Evolutionary conservation across 1,140 invertebrate genomes (phyloP).

Genomic region (Penaeus indicus): DNA sequence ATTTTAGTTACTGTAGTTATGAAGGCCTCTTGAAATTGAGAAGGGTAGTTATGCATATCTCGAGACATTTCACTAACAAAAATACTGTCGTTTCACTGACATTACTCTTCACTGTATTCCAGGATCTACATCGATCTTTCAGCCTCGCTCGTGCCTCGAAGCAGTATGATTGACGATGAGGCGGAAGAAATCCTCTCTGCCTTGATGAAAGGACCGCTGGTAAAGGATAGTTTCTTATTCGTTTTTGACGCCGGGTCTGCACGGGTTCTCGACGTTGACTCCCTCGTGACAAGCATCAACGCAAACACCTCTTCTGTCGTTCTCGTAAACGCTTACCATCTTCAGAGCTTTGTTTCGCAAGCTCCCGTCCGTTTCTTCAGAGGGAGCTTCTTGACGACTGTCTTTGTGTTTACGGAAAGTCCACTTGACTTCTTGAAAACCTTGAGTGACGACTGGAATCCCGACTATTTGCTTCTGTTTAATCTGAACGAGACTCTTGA

Average conservation of each 20-base stretch:
- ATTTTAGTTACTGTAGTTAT: no score
- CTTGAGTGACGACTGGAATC: conserved; percentile 39
- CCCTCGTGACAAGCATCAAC: not conserved
- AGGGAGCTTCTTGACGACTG: conserved; percentile 8
- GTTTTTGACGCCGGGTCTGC: conserved; percentile 12
- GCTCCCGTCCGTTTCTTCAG: conserved; percentile 32
- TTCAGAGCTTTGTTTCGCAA: conserved; percentile 1
- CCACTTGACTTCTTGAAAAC: conserved; percentile 15
- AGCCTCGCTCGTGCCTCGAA: not conserved
- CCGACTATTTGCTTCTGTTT: conserved; percentile 29
- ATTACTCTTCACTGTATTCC: not conserved
- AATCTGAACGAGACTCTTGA: conserved; percentile 35
- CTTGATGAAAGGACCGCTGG: conserved; percentile 26
- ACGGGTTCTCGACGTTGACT: not conserved
- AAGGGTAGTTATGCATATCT: no score
- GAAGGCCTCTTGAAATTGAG: no score
- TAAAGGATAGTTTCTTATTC: conserved; percentile 21
- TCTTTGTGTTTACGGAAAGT: conserved; percentile 7
- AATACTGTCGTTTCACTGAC: no score
- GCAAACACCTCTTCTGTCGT: not conserved
- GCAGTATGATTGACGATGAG: not conserved
- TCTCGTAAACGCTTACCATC: not conserved
- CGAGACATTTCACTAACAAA: no score
- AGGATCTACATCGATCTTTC: not conserved
- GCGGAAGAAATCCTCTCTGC: not conserved